Evolutionary conservation across 30 jellyfish, hydroid and myxozoan genomes (phyloP), one percentile per base, ranked within the genome.

Genomic region (Aurelia sp.): DNA sequence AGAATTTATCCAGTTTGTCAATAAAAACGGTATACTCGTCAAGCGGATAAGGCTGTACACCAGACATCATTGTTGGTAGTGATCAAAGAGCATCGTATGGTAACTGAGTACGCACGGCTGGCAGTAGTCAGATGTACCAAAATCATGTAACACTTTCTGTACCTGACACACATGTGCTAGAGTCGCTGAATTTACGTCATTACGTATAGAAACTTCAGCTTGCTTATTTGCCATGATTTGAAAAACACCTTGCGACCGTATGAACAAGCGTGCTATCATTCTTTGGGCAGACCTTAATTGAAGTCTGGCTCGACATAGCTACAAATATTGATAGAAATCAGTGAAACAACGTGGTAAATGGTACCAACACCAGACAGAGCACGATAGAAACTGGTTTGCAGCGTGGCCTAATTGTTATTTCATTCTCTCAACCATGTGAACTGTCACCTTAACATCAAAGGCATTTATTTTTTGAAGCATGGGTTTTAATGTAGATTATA

Each of bases 341-440:
- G 35, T 44, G 75, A 64, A 21, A 64, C 75, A 64, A 22, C 75
- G 75, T 64, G 75, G 75, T 64, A 64, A 17, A 19, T 22, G 35
- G n/a, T 64, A 22, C 35, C 35, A 64, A 64, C 53, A 64, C 40
- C 41, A 19, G 75, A 18, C 27, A 64, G 35, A 22, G 7, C 27
- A 16, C 6, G 50, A 30, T 40, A 5, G 13, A 37, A 13, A 12
- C 60, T 13, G 52, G 80, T 41, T 16, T 41, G 63, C 47, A 63
- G 75, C 89, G 89, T 78, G 89, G 87, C 37, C 59, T 64, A 63
- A 78, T 78, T 78, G 89, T 78, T 37, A 37, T 37, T 37, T 2
- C 50, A 37, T 37, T 37, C 50, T 37, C 50, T 37, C 50, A 37
- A 19, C 35, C 35, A 13, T 16, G 27, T 22, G 27, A 69, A 67